Evolutionary conservation across 2,888 invertebrate genomes (phyloP).

Genomic region (Xylocampa areola): DNA sequence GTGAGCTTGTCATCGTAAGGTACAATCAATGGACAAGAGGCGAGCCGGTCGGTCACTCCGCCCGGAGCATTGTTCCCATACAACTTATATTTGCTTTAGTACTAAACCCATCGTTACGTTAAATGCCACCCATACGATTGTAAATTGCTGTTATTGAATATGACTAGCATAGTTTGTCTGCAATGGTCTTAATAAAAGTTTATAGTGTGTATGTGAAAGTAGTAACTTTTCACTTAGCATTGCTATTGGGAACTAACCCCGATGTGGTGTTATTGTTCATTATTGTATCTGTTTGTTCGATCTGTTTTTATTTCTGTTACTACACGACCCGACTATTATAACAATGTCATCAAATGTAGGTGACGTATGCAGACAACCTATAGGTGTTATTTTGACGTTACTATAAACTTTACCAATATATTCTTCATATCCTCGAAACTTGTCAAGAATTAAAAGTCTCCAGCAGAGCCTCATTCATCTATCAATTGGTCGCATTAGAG

Average conservation of each 20-base stretch:
- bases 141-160: slow-evolving; percentile 75
- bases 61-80: slow-evolving; percentile 83
- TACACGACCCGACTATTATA: slow-evolving; percentile 13
- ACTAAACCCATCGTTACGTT: slow-evolving; percentile 61
- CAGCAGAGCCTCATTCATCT: slow-evolving; percentile 50
- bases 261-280: slow-evolving; percentile 20
- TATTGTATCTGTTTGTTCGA: slow-evolving; percentile 36
- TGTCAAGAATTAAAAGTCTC: slow-evolving; percentile 37
- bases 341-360: slow-evolving; percentile 16
- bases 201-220: slow-evolving; percentile 51
- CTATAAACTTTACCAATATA: slow-evolving; percentile 16
- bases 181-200: slow-evolving; percentile 50
- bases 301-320: slow-evolving; percentile 33
- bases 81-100: slow-evolving; percentile 61
- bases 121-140: slow-evolving; percentile 76
- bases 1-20: slow-evolving; percentile 86
- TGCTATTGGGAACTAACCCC: slow-evolving; percentile 20
- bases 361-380: slow-evolving; percentile 21
- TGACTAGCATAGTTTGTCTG: slow-evolving; percentile 44
- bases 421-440: slow-evolving; percentile 22
- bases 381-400: slow-evolving; percentile 37
- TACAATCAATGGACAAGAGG: slow-evolving; percentile 84
- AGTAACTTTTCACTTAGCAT: slow-evolving; percentile 31
- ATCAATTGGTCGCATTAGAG: slow-evolving; percentile 56
- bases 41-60: slow-evolving; percentile 71